phyloP scores from a whole-genome alignment of 2,888 invertebrate species.

The Adela reaumurella region DNA sequence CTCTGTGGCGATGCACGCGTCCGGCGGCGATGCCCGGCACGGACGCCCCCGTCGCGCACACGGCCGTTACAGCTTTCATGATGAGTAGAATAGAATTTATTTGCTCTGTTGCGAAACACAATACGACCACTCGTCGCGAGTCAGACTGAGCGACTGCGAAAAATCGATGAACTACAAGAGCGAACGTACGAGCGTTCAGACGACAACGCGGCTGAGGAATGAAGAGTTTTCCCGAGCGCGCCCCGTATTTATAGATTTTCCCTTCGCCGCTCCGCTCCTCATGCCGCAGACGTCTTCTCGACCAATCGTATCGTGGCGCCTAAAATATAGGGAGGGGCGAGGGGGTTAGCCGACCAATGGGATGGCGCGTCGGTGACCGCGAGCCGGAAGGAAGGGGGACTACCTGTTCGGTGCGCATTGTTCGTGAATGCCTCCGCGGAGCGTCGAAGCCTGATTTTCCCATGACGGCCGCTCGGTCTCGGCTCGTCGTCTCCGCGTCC shows the following conservation, averaged over 20 bases:
- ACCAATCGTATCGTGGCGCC: slow-evolving; percentile 13
- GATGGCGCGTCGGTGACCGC: slow-evolving; percentile 14
- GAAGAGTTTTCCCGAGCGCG: slow-evolving; percentile 42
- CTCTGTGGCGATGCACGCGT: slow-evolving; percentile 66
- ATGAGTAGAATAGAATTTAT: no score
- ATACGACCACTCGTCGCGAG: slow-evolving; percentile 39
- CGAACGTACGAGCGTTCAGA: slow-evolving; percentile 28
- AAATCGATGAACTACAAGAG: slow-evolving; percentile 16
- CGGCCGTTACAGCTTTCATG: slow-evolving; percentile 75
- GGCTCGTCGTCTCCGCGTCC: slow-evolving; percentile 36
- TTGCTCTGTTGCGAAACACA: slow-evolving; percentile 18
- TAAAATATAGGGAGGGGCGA: slow-evolving; percentile 34
- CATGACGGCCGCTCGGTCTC: slow-evolving; percentile 30
- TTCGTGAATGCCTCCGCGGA: slow-evolving; percentile 16
- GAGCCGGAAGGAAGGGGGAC: slow-evolving; percentile 9
- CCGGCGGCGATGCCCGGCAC: slow-evolving; percentile 65
- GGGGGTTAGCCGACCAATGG: slow-evolving; percentile 44
- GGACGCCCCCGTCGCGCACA: slow-evolving; percentile 68
- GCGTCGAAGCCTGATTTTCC: slow-evolving; percentile 54
- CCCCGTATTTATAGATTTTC: slow-evolving; percentile 33
- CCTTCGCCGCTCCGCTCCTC: slow-evolving; percentile 3
- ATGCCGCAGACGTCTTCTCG: slow-evolving; percentile 16
- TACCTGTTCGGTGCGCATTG: slow-evolving; percentile 10
- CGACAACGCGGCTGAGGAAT: slow-evolving; percentile 42
- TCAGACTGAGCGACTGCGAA: slow-evolving; percentile 4